Evolutionary conservation across 2,888 invertebrate genomes (phyloP), one percentile per base, ranked within the genome.

Genomic region (Parthenolecanium corni): DNA sequence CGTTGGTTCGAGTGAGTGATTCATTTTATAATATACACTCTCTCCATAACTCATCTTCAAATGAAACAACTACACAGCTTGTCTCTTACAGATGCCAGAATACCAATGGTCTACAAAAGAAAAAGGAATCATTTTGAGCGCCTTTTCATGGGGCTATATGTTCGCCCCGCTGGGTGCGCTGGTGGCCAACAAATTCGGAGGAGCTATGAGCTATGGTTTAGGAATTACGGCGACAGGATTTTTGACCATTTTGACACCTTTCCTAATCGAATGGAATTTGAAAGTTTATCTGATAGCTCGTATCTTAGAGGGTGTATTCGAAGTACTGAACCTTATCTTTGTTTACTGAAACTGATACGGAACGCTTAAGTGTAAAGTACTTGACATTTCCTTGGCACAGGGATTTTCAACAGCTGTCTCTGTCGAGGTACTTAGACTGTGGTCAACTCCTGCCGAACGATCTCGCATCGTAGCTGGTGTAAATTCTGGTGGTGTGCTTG

Each of bases 21-120:
- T n/a, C n/a, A n/a, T n/a, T n/a, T n/a, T n/a, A n/a, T n/a, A n/a
- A n/a, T n/a, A n/a, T n/a, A n/a, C n/a, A n/a, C n/a, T n/a, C n/a
- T n/a, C n/a, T n/a, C n/a, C n/a, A n/a, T n/a, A n/a, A n/a, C n/a
- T n/a, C n/a, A n/a, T n/a, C n/a, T n/a, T n/a, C n/a, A n/a, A n/a
- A n/a, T n/a, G n/a, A n/a, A n/a, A n/a, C n/a, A n/a, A n/a, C n/a
- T n/a, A n/a, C n/a, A n/a, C n/a, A n/a, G n/a, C n/a, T n/a, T n/a
- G 2, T 6, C 16, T 11, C 18, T 18, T 1, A 16, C 25, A 52
- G 52, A 16, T 3, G 12, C 25, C 52, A 18, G 52, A 52, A 38
- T 52, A 38, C 21, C 20, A 52, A 6, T 52, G 52, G 52, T 38
- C 3, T 12, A 38, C 52, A 9, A 36, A 52, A 52, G 38, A 52